These are phyloP conservation scores for Mya arenaria DNA, from an alignment of 1,140 invertebrate species.

Conservation along the genomic window DNA sequence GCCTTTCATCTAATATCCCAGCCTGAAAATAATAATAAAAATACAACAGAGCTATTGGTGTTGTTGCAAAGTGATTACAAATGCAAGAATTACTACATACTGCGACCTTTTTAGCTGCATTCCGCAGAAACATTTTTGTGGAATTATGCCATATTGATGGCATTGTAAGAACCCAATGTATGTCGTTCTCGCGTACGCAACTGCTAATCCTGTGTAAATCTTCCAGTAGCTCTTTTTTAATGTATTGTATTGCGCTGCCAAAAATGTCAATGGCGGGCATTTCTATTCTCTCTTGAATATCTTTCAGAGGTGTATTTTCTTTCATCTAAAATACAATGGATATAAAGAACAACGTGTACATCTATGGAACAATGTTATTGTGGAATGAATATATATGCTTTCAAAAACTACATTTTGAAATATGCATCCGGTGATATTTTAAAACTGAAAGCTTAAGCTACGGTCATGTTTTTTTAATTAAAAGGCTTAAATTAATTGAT, in stretches of 20 bases:
- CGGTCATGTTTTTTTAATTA: too few species aligned
- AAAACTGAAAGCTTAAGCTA: too few species aligned
- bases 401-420: too few species aligned
- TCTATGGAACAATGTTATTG: too few species aligned
- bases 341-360: too few species aligned
- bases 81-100: background rate
- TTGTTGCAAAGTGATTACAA: background rate
- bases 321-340: too few species aligned
- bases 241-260: slow-evolving; percentile 24
- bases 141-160: slow-evolving; percentile 46
- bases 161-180: slow-evolving; percentile 39
- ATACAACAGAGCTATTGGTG: background rate
- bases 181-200: background rate
- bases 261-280: slow-evolving; percentile 35
- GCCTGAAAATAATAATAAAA: slow-evolving; percentile 12
- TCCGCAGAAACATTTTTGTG: slow-evolving; percentile 26
- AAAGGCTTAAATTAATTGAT: too few species aligned
- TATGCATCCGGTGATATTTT: too few species aligned
- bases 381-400: too few species aligned
- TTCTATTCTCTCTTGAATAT: too few species aligned
- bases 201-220: background rate
- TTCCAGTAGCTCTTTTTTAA: slow-evolving; percentile 13
- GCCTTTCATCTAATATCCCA: slow-evolving; percentile 21
- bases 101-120: slow-evolving; percentile 6
- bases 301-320: too few species aligned